These are phyloP conservation scores for Lasioglossum malachurum DNA, from an alignment of 2,888 invertebrate species.

Conservation along the genomic window DNA sequence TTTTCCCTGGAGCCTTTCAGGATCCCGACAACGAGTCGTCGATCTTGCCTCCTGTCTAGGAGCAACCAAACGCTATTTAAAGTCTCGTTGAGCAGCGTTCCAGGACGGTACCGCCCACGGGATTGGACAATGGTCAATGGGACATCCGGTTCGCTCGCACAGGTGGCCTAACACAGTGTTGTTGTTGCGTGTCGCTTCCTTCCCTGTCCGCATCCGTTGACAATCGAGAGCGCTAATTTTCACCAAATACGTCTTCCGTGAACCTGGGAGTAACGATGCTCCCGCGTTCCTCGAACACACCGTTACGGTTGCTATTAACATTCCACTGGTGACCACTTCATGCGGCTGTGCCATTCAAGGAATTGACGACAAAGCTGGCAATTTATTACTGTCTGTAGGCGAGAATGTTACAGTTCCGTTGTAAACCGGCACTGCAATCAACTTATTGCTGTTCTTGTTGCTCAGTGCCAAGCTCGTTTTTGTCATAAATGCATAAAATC, in stretches of 20 bases:
- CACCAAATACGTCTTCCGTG: slow-evolving; percentile 25
- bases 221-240: slow-evolving; percentile 47
- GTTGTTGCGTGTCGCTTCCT: slow-evolving; percentile 52
- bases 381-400: background rate
- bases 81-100: slow-evolving; percentile 72
- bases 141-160: slow-evolving; percentile 77
- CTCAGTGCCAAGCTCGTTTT: no score
- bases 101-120: slow-evolving; percentile 76
- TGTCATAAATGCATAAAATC: no score
- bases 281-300: background rate
- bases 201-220: slow-evolving; percentile 5
- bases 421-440: background rate
- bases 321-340: background rate
- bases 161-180: slow-evolving; percentile 60
- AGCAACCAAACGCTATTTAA: slow-evolving; percentile 77
- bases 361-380: slow-evolving; percentile 27
- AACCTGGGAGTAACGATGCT: background rate
- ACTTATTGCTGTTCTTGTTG: background rate
- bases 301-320: slow-evolving; percentile 22
- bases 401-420: background rate
- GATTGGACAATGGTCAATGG: slow-evolving; percentile 77
- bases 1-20: slow-evolving; percentile 23
- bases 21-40: slow-evolving; percentile 65
- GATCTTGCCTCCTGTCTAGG: slow-evolving; percentile 64
- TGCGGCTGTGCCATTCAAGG: slow-evolving; percentile 38